phyloP scores from a whole-genome alignment of 2,888 invertebrate species.

The Nezara viridula region DNA sequence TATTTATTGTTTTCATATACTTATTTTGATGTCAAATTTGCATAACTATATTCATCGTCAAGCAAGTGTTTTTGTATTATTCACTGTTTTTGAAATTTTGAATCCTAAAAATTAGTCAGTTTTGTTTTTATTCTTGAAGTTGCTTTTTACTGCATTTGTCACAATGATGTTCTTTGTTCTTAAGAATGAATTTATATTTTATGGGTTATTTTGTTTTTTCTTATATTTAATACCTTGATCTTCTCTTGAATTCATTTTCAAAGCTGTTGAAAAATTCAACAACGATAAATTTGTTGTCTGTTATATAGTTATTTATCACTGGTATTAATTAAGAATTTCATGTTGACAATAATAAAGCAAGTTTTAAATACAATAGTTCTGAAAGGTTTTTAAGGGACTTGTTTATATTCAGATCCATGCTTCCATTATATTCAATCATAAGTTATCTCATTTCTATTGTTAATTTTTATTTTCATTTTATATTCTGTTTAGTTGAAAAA shows the following conservation, averaged over 20 bases:
- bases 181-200: not conserved
- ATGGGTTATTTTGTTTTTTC: not conserved
- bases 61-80: not conserved
- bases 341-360: not conserved
- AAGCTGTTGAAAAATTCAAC: not conserved
- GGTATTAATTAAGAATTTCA: not conserved
- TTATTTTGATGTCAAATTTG: not conserved
- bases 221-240: not conserved
- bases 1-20: not conserved
- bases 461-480: not conserved
- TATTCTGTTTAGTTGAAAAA: not conserved
- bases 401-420: not conserved
- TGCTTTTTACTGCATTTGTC: no score
- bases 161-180: not conserved
- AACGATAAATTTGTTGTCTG: not conserved
- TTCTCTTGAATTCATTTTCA: not conserved
- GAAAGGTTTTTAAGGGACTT: not conserved
- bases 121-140: no score
- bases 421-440: not conserved
- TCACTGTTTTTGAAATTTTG: not conserved
- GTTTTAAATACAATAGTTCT: not conserved
- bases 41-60: not conserved
- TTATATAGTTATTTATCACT: not conserved
- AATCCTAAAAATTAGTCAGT: no score
- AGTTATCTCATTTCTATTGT: constrained; percentile 11